Evolutionary conservation across 2,113 vertebrate species (phyloP), one percentile per base, ranked within the genome.

Genomic region (Phoxinus phoxinus): DNA sequence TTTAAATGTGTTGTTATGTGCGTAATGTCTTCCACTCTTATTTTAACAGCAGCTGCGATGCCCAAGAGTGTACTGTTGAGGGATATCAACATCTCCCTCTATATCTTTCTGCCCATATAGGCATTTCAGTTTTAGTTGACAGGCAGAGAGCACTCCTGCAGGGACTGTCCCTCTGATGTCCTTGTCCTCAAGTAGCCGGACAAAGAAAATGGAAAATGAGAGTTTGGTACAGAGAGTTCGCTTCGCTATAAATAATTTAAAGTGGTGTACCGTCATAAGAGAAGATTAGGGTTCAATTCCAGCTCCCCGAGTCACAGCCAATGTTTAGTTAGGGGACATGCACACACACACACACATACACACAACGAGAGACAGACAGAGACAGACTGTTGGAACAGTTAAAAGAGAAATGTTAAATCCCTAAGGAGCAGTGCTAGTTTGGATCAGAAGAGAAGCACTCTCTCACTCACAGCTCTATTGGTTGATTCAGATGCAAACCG

Each of bases 231-330:
- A 48, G 32, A 21, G 67, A 53, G 23, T 58, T 83, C 41, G 11
- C 81, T 58, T 83, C 41, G 11, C 81, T 83, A 83, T 83, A 72
- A 83, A 83, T 83, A 72, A 82, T 82, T 82, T 53, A 82, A 30
- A 51, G 63, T 82, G 63, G 48, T 56, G 23, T 71, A 83, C 32
- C 3, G 13, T 56, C 65, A 83, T 72, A 46, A 72, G 4, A 25
- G 44, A 27, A 82, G 63, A 82, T 72, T 53, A 83, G 48, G 48
- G 48, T 83, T 53, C 32, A 72, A 56, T 72, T 58, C 12, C 51
- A 72, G 81, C 65, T 72, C 46, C 48, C 63, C 1, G 30, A 83
- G 61, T 67, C 79, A 32, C 17, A 81, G 58, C 48, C 67, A 56
- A 15, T 72, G 65, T 72, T 72, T 72, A 51, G 48, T 35, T 71